A percentile compares a stretch with the other conserved stretches of the same genome.
phyloP scores from a whole-genome alignment of 2,888 invertebrate genomes.

The Thecocarcelia acutangulata region DNA sequence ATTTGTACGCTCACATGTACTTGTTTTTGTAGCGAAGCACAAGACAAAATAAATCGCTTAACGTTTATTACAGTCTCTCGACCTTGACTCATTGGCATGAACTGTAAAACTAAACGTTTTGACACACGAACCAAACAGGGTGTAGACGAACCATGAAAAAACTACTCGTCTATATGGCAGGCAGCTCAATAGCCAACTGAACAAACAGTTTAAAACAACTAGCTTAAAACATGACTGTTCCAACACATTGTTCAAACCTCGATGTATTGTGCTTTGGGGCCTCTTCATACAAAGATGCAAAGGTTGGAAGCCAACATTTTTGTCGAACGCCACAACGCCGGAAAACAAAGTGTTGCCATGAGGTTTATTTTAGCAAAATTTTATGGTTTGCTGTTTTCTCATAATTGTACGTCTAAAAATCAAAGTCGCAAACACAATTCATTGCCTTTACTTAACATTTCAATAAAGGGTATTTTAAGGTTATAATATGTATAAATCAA shows the following conservation, averaged over 20 bases:
- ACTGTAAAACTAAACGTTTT: constrained; percentile 77
- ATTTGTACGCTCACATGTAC: background rate
- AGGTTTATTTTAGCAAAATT: background rate
- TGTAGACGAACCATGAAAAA: constrained; percentile 55
- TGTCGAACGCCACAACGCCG: background rate
- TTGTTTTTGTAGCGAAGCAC: constrained; percentile 28
- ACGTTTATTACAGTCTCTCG: constrained; percentile 75
- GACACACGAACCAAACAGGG: constrained; percentile 62
- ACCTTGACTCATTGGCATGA: constrained; percentile 81
- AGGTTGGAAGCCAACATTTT: background rate
- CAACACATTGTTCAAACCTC: too few relatives aligned
- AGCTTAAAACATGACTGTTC: constrained; percentile 33
- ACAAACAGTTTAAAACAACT: constrained; percentile 32
- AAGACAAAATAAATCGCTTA: constrained; percentile 74
- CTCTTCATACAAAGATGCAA: background rate
- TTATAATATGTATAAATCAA: too few relatives aligned
- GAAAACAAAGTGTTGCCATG: constrained; percentile 2
- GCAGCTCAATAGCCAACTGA: constrained; percentile 29
- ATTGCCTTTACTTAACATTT: too few relatives aligned
- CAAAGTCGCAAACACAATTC: background rate
- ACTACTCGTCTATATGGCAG: constrained; percentile 20
- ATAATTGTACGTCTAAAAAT: background rate
- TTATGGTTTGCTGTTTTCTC: too few relatives aligned
- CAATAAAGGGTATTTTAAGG: too few relatives aligned
- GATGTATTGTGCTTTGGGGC: background rate